Percentiles rank a stretch among this genome's conserved stretches.
phyloP scores from a whole-genome alignment of 2,888 invertebrate species.

The Cerceris rybyensis region DNA sequence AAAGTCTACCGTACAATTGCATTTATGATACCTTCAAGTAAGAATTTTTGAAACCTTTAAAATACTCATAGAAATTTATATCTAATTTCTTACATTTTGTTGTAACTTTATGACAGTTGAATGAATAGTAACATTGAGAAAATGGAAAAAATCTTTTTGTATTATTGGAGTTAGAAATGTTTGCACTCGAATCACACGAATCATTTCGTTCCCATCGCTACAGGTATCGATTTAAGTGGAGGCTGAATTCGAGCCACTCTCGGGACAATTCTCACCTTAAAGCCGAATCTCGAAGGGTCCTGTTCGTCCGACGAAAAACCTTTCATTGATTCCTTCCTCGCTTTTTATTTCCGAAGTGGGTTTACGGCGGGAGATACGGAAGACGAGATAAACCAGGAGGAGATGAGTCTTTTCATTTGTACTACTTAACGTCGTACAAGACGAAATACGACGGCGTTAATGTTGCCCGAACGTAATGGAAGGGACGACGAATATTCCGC shows the following conservation, averaged over 20 bases:
- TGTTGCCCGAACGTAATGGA: constrained; percentile 23
- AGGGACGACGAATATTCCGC: constrained; percentile 32
- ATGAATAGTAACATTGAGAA: no score
- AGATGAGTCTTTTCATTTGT: constrained; percentile 53
- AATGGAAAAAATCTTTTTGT: no score
- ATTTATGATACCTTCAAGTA: background rate
- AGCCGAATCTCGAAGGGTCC: constrained; percentile 26
- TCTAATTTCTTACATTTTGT: no score
- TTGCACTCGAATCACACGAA: background rate
- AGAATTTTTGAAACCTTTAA: background rate
- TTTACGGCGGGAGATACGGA: constrained; percentile 42
- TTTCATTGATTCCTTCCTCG: constrained; percentile 38
- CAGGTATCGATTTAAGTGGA: constrained; percentile 18
- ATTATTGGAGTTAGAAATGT: background rate
- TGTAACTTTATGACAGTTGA: no score
- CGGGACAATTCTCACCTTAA: constrained; percentile 41
- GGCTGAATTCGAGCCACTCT: constrained; percentile 37
- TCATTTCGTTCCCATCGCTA: constrained; percentile 2
- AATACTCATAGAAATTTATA: background rate
- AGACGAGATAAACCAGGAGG: constrained; percentile 20
- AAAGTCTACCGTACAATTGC: background rate
- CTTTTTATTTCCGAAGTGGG: constrained; percentile 22
- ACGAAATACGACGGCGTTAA: constrained; percentile 54
- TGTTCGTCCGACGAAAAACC: constrained; percentile 23
- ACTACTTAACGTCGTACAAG: constrained; percentile 45